Evolutionary conservation across 1,140 invertebrate genomes (phyloP).

Genomic region (Leptinotarsa defecta): DNA sequence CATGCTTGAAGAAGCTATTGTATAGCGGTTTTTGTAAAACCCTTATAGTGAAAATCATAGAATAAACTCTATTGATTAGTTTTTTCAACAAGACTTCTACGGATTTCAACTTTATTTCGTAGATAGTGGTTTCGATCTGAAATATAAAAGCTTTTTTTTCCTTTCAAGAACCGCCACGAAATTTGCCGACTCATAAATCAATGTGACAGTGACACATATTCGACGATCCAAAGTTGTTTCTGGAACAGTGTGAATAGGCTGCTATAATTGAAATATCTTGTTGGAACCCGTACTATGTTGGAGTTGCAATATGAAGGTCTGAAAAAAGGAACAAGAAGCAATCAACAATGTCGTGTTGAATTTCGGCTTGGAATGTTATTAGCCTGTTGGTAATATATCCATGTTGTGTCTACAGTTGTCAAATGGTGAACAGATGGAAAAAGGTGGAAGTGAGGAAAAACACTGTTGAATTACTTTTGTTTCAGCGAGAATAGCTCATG

Average conservation of each 20-base stretch:
- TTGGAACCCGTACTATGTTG: background rate
- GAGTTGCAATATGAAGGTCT: background rate
- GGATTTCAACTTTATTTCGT: too few species aligned
- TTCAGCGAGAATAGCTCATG: background rate
- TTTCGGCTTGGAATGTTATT: background rate
- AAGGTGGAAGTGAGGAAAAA: background rate
- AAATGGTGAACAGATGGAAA: background rate
- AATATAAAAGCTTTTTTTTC: too few species aligned
- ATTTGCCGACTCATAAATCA: too few species aligned
- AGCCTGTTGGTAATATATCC: background rate
- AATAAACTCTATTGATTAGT: too few species aligned
- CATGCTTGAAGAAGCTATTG: too few species aligned
- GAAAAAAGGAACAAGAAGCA: background rate
- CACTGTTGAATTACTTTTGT: background rate
- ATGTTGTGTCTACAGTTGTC: background rate
- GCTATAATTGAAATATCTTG: background rate
- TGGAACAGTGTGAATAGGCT: background rate
- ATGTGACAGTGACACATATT: too few species aligned
- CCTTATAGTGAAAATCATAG: too few species aligned
- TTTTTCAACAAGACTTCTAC: too few species aligned
- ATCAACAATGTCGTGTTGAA: background rate
- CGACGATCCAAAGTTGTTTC: too few species aligned
- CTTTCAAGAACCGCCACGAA: too few species aligned
- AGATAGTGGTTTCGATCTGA: too few species aligned
- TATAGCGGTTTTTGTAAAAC: too few species aligned